Evolutionary conservation across 2,113 vertebrate species (phyloP).

Genomic region (Nycticryphes semicollaris): DNA sequence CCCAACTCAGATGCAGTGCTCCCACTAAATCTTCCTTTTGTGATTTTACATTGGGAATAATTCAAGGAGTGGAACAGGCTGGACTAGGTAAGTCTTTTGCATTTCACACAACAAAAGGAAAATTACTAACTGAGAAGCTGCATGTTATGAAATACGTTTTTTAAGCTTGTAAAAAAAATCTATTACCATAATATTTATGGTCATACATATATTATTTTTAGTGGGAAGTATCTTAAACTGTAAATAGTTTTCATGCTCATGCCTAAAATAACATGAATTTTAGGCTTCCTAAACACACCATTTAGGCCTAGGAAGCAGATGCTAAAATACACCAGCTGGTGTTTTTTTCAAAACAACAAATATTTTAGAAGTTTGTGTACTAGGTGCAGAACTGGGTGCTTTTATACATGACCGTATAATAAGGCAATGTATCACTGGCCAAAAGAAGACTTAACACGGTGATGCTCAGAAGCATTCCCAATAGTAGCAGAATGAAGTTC

Average conservation of each 20-base stretch:
- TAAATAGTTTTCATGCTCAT: neutral
- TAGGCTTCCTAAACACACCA: neutral
- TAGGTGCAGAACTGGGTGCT: neutral
- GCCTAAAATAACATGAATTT: neutral
- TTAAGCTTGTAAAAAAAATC: neutral
- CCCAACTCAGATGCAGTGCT: neutral
- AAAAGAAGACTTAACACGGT: rapidly evolving
- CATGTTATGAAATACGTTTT: neutral
- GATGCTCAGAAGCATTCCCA: neutral
- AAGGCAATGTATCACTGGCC: neutral
- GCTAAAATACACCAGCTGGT: neutral
- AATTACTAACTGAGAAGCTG: neutral
- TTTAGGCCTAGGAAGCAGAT: neutral
- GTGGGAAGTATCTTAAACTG: neutral
- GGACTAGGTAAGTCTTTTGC: neutral
- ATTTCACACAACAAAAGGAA: neutral
- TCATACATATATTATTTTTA: neutral
- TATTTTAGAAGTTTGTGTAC: neutral
- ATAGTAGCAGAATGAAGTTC: neutral
- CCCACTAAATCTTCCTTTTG: neutral
- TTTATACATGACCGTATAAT: rapidly evolving
- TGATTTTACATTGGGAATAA: neutral
- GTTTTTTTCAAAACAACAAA: neutral
- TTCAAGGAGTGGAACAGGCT: neutral
- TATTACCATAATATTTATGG: neutral